A percentile compares a stretch with the other conserved stretches of the same genome.
phyloP scores from a whole-genome alignment of 2,888 invertebrate species.

The Agrotis ipsilon region DNA sequence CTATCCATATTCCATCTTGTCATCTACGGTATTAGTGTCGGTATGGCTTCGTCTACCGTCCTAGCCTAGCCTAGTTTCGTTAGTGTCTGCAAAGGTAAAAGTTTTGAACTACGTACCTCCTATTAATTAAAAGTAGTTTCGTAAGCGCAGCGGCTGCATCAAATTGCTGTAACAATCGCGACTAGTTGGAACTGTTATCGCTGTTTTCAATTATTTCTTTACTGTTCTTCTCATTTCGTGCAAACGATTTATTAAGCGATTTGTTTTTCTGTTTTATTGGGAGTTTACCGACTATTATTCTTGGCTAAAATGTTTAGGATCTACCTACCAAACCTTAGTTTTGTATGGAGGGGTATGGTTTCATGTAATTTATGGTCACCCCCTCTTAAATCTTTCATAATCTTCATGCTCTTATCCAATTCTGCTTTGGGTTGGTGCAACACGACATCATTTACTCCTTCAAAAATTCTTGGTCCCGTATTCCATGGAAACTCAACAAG shows the following conservation, averaged over 20 bases:
- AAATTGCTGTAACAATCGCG: slow-evolving; percentile 54
- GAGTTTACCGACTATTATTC: no score
- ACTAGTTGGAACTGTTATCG: slow-evolving; percentile 51
- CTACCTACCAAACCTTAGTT: not conserved
- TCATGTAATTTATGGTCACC: not conserved
- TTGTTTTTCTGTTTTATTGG: no score
- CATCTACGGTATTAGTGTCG: slow-evolving; percentile 17
- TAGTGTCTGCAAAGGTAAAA: not conserved
- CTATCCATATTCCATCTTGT: slow-evolving; percentile 12
- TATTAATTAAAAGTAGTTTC: slow-evolving; percentile 48
- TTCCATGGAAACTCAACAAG: not conserved
- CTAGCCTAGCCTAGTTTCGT: slow-evolving; percentile 7
- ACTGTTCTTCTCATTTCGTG: slow-evolving; percentile 30
- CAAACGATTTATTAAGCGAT: slow-evolving; percentile 22
- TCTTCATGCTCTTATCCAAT: no score
- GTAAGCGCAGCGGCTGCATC: slow-evolving; percentile 37
- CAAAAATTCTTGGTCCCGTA: not conserved
- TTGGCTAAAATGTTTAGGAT: not conserved
- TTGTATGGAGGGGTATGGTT: not conserved
- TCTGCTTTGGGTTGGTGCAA: no score
- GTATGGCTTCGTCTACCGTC: slow-evolving; percentile 26
- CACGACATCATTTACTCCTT: not conserved
- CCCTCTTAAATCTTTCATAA: not conserved
- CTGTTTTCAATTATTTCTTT: slow-evolving; percentile 55
- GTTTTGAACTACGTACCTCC: not conserved